phyloP scores from a whole-genome alignment of 2,113 vertebrate genomes.

The Aramus guarauna region DNA sequence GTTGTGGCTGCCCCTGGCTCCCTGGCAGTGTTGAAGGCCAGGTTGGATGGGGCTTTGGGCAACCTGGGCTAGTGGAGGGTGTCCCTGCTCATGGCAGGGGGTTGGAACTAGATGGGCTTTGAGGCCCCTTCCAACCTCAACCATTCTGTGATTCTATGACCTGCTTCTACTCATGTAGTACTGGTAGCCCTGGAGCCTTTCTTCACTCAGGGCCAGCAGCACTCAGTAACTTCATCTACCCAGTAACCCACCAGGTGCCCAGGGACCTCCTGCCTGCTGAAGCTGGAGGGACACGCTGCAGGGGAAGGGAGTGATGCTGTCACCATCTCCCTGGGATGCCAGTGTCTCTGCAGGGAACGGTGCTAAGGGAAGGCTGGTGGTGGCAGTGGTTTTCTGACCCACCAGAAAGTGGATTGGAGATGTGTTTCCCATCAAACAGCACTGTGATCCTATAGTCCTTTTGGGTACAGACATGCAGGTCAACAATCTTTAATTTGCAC shows the following conservation, averaged over 20 bases:
- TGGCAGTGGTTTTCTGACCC: not conserved
- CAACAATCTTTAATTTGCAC: not conserved
- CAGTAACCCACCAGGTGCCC: not conserved
- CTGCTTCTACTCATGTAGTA: not conserved
- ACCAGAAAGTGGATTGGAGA: not conserved
- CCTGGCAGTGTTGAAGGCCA: too few species aligned
- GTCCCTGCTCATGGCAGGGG: too few species aligned
- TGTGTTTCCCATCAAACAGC: not conserved
- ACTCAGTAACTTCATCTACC: not conserved
- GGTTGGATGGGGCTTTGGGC: too few species aligned
- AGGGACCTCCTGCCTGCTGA: not conserved
- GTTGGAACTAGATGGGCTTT: too few species aligned
- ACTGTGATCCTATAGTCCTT: not conserved
- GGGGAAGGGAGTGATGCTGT: not conserved
- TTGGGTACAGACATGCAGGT: not conserved
- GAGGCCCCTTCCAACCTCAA: too few species aligned
- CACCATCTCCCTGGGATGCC: not conserved
- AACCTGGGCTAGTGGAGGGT: too few species aligned
- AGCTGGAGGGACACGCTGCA: not conserved
- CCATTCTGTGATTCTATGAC: too few species aligned
- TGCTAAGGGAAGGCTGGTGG: not conserved
- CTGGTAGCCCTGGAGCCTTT: accelerated
- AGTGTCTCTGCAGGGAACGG: not conserved
- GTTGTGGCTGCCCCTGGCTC: too few species aligned
- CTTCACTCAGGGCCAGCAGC: not conserved